Evolutionary conservation across 2,113 vertebrate genomes (phyloP).

Genomic region (Capra hircus): DNA sequence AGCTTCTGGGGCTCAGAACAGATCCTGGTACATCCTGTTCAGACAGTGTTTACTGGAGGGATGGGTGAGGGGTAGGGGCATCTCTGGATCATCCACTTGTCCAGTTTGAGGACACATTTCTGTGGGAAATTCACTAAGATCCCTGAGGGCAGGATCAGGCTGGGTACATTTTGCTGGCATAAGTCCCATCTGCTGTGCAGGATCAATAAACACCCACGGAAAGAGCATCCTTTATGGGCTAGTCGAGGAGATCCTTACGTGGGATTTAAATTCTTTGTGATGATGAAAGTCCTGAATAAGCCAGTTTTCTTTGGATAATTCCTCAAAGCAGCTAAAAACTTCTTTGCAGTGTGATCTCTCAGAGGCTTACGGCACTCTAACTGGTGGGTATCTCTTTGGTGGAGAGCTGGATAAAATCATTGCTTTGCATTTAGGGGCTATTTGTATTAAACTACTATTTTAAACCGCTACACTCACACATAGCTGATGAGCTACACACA

Average conservation of each 20-base stretch:
- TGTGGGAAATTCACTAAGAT: not conserved
- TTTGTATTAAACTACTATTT: not conserved
- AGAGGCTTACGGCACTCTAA: accelerated
- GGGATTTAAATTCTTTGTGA: not conserved
- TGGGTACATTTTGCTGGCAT: accelerated
- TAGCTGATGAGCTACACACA: accelerated
- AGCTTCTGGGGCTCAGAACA: not conserved
- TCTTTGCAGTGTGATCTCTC: not conserved
- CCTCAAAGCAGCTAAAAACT: not conserved
- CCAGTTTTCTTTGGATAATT: not conserved
- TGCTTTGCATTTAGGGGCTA: not conserved
- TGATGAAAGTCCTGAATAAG: not conserved
- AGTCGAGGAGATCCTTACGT: no score
- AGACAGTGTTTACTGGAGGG: accelerated
- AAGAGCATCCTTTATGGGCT: accelerated
- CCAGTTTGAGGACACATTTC: accelerated
- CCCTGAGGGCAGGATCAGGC: not conserved
- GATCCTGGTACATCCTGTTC: accelerated
- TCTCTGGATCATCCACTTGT: accelerated
- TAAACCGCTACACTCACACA: accelerated
- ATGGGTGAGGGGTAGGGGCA: accelerated
- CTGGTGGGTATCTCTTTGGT: not conserved
- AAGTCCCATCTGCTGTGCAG: accelerated
- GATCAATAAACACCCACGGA: accelerated
- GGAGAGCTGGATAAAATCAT: not conserved